These are phyloP conservation scores for Desmodus rotundus DNA, from an alignment of 2,113 vertebrate genomes.

Conservation along the genomic window DNA sequence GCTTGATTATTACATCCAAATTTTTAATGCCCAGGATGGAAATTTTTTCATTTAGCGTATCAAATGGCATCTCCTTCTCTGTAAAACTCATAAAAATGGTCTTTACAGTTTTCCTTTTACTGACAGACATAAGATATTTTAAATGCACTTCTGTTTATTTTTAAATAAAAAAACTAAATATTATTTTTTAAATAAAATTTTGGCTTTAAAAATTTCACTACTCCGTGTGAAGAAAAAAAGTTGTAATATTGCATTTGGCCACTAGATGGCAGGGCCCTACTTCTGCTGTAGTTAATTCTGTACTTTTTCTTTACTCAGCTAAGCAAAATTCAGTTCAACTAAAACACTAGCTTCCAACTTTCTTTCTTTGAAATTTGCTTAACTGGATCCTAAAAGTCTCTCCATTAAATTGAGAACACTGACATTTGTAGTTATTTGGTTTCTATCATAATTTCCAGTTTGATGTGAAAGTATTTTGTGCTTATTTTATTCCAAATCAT, in stretches of 20 bases:
- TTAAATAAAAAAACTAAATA: neutral
- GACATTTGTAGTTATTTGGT: neutral
- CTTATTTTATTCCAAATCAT: slow-evolving; percentile 21
- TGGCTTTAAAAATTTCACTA: neutral
- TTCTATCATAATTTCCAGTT: neutral
- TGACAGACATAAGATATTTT: neutral
- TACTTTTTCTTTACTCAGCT: neutral
- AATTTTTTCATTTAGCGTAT: neutral
- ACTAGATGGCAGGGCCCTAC: slow-evolving; percentile 23
- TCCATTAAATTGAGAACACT: neutral
- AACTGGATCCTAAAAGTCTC: neutral
- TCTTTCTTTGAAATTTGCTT: slow-evolving; percentile 10
- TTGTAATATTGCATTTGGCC: neutral
- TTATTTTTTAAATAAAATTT: neutral
- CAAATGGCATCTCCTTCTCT: neutral
- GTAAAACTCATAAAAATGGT: neutral
- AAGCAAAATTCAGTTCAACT: neutral
- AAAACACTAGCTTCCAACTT: neutral
- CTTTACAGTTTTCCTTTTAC: neutral
- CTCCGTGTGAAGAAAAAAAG: neutral
- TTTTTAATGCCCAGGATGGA: neutral
- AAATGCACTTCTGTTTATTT: neutral
- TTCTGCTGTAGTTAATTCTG: neutral
- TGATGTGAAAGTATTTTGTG: neutral
- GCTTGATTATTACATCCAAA: neutral